Evolutionary conservation across 2,888 invertebrate genomes (phyloP), one percentile per base, ranked within the genome.

Genomic region (Dascillus cervinus): DNA sequence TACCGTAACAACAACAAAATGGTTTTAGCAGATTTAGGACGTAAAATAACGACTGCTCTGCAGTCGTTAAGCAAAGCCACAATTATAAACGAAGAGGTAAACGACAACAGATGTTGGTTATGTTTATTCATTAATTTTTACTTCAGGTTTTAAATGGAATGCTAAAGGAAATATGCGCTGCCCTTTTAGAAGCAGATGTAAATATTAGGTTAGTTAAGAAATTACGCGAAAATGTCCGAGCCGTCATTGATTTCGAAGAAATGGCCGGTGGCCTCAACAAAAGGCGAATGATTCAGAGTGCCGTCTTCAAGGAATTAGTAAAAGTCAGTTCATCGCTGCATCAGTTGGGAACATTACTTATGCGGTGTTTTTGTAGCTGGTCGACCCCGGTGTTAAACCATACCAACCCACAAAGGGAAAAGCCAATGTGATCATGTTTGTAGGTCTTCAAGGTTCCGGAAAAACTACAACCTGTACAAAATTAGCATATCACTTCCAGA

Each of bases 401-500:
- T 96, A 88, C 70, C 88, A 89, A 56, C 98, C 98, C 23, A 71
- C 85, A 1, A 98, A 98, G 69, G 97, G 94, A 28, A 83, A 83
- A 57, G 80, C 88, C 23, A 99, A 98, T 66, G 74, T 98, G 11
- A 87, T 99, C 49, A 99, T 99, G 98, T 98, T 98, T 73, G 98
- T 98, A 30, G 98, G 98, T 55, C 76, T 98, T 6, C 98, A 98
- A 71, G 98, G 98, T 41, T 95, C 96, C 34, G 98, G 98, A 47
- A 98, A 99, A 73, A 99, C 98, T 0, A 98, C 98, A 12, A 96
- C 97, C 1, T 99, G 98, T 71, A 98, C 97, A 42, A 98, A 99
- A 73, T 71, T 99, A 56, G 98, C 98, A 10, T 98, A 98, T 67
- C 88, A 96, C 67, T 99, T 97, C 67, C 79, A 95, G 62, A 89